Conservation (phyloP, 2,888 invertebrate species). For the Notodonta ziczac region DNA sequence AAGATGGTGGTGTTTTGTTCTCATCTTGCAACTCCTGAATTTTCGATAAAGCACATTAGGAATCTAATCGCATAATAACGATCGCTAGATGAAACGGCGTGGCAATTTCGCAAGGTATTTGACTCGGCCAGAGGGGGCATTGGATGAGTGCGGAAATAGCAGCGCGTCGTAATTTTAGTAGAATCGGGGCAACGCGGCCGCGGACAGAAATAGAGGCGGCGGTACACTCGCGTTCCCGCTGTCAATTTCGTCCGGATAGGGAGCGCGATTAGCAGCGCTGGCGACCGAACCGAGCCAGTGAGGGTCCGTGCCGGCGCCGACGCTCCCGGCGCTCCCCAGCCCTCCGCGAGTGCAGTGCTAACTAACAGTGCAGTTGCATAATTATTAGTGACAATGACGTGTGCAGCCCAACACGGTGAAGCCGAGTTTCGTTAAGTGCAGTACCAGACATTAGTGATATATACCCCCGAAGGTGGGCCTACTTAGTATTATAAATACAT, state of each 20-base stretch:
- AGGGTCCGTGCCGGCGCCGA: constrained; percentile 16
- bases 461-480: constrained; percentile 23
- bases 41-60: background rate
- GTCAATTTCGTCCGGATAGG: constrained; percentile 82
- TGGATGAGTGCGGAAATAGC: constrained; percentile 82
- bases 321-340: constrained; percentile 16
- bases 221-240: constrained; percentile 74
- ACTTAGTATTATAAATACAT: background rate
- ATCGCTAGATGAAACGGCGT: background rate
- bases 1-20: no score
- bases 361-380: constrained; percentile 58
- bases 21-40: no score
- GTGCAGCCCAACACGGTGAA: constrained; percentile 40
- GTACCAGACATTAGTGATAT: constrained; percentile 11
- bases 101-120: constrained; percentile 63
- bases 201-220: constrained; percentile 79
- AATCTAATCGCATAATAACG: background rate
- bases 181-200: constrained; percentile 84
- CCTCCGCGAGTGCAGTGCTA: constrained; percentile 58
- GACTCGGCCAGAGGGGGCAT: constrained; percentile 65
- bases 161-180: constrained; percentile 82
- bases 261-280: constrained; percentile 70
- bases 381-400: constrained; percentile 43
- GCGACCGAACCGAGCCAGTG: constrained; percentile 28
- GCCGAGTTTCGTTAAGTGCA: constrained; percentile 18